Evolutionary conservation across 2,888 invertebrate species (phyloP).

Genomic region (Tineola bisselliella): DNA sequence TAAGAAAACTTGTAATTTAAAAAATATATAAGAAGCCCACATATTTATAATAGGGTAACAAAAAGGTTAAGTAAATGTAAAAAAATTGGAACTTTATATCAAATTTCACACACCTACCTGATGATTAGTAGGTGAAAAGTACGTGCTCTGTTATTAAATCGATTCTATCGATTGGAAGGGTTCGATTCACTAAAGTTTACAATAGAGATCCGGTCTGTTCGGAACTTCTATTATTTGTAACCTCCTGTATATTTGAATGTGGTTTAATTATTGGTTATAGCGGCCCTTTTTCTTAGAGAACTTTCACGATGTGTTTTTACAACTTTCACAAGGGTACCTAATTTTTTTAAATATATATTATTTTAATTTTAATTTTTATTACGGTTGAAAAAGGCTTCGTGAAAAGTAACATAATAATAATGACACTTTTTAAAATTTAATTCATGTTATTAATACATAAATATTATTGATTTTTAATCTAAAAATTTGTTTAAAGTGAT

Average conservation of each 20-base stretch:
- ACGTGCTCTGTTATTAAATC: slow-evolving; percentile 56
- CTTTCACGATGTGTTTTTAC: slow-evolving; percentile 32
- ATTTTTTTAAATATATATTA: slow-evolving; percentile 19
- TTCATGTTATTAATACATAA: too few species aligned
- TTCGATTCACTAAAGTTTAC: slow-evolving; percentile 45
- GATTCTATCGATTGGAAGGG: slow-evolving; percentile 62
- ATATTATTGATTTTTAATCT: too few species aligned
- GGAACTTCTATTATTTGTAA: slow-evolving; percentile 63
- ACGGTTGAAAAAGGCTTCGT: too few species aligned
- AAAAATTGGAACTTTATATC: not conserved
- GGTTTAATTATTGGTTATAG: slow-evolving; percentile 65
- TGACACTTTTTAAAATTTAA: too few species aligned
- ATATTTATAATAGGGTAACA: not conserved
- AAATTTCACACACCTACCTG: slow-evolving; percentile 10
- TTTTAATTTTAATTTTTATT: too few species aligned
- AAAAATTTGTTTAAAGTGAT: not conserved
- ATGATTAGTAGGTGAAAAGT: slow-evolving; percentile 34
- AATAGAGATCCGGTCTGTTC: slow-evolving; percentile 61
- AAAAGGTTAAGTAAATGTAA: not conserved
- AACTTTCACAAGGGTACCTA: slow-evolving; percentile 17
- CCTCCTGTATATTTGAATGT: slow-evolving; percentile 64
- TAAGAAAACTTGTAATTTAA: too few species aligned
- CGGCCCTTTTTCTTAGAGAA: slow-evolving; percentile 35
- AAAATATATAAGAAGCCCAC: not conserved
- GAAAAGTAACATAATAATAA: too few species aligned